Conservation (phyloP, 2,113 vertebrate species). For the Leucopsar rothschildi region DNA sequence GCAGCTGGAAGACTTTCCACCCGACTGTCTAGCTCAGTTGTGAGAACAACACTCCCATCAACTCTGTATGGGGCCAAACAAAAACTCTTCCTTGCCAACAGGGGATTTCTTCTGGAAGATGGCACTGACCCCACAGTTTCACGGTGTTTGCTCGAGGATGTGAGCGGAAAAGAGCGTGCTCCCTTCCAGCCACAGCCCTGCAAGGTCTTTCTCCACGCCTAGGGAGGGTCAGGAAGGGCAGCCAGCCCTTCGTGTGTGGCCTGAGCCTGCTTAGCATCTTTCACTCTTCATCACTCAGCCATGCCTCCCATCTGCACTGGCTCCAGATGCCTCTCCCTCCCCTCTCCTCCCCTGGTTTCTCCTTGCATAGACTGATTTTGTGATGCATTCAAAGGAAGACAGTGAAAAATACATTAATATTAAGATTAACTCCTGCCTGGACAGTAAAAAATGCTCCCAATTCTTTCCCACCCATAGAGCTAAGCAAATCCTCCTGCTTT, state of each 20-base stretch:
- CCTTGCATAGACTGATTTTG: not conserved
- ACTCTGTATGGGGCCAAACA: accelerated
- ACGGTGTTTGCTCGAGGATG: accelerated
- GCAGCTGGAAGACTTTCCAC: not conserved
- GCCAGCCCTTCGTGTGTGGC: not conserved
- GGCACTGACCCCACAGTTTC: not conserved
- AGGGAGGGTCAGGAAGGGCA: not conserved
- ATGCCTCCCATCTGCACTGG: not conserved
- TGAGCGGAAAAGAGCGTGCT: accelerated
- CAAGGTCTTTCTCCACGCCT: not conserved
- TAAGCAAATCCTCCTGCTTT: not conserved
- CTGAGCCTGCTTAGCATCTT: not conserved
- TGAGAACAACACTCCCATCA: not conserved
- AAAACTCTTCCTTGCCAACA: not conserved
- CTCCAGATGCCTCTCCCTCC: not conserved
- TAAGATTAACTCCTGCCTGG: not conserved
- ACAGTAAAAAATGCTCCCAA: not conserved
- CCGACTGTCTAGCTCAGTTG: not conserved
- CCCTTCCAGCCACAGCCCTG: not conserved
- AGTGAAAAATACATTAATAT: not conserved
- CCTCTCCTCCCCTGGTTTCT: not conserved
- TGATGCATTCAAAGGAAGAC: not conserved
- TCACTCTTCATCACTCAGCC: not conserved
- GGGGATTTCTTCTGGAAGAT: not conserved
- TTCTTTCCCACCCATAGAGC: not conserved